phyloP scores from a whole-genome alignment of 2,113 vertebrate species.

The Gopherus flavomarginatus region DNA sequence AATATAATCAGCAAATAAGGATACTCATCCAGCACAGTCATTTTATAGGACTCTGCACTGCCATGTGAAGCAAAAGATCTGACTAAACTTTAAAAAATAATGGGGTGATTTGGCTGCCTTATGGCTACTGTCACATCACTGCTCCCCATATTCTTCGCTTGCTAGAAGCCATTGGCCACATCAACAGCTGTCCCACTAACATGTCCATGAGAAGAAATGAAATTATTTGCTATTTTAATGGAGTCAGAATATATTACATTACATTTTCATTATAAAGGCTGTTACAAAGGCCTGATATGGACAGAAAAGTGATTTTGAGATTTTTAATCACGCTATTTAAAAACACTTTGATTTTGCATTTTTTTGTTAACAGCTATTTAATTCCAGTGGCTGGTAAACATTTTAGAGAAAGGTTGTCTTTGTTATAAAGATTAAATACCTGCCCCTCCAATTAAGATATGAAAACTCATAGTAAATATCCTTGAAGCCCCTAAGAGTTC shows the following conservation, averaged over 20 bases:
- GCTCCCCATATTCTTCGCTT: neutral
- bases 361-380: neutral
- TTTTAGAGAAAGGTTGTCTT: neutral
- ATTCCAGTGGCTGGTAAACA: accelerated
- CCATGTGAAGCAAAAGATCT: neutral
- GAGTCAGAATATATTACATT: neutral
- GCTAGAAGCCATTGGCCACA: neutral
- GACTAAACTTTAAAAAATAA: neutral
- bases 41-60: neutral
- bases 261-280: neutral
- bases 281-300: neutral
- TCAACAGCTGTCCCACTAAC: neutral
- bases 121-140: neutral
- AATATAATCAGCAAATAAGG: neutral
- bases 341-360: neutral
- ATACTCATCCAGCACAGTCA: neutral
- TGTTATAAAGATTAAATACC: neutral
- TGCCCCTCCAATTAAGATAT: neutral
- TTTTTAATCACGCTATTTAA: neutral
- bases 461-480: neutral
- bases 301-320: neutral
- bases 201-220: neutral
- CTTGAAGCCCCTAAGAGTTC: neutral
- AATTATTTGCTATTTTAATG: neutral
- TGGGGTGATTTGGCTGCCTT: neutral